Evolutionary conservation across 2,113 vertebrate species (phyloP).

Genomic region (Murina feae): DNA sequence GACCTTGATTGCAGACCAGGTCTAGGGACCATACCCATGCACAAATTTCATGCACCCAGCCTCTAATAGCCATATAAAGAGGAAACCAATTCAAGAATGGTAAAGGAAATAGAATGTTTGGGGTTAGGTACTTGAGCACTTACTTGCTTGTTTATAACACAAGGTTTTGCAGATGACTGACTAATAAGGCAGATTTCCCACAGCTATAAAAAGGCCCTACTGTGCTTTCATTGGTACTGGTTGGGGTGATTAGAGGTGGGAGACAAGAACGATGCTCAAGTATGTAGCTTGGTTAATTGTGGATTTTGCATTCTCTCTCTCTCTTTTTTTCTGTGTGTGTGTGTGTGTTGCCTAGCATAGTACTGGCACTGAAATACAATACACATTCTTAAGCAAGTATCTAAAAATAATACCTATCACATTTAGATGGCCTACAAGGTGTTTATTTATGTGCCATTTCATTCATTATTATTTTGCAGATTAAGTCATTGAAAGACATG

Average conservation of each 20-base stretch:
- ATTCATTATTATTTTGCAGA: background rate
- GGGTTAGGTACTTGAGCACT: background rate
- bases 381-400: background rate
- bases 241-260: background rate
- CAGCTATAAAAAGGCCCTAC: background rate
- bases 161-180: background rate
- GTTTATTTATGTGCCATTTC: background rate
- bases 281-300: background rate
- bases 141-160: background rate
- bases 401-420: background rate
- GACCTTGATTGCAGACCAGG: too few relatives aligned
- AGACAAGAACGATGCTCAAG: background rate
- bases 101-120: background rate
- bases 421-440: background rate
- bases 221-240: background rate
- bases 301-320: background rate
- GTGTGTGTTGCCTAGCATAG: background rate
- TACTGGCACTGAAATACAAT: background rate
- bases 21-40: too few relatives aligned
- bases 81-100: conserved; percentile 11
- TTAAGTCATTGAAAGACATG: background rate
- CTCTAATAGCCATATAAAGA: background rate
- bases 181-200: background rate
- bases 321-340: background rate
- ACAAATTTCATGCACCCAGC: too few relatives aligned